Percentiles rank a stretch among this genome's conserved stretches.
These are phyloP conservation scores for Hypomecis atomaria DNA, from an alignment of 2,888 invertebrate genomes.

Conservation along the genomic window DNA sequence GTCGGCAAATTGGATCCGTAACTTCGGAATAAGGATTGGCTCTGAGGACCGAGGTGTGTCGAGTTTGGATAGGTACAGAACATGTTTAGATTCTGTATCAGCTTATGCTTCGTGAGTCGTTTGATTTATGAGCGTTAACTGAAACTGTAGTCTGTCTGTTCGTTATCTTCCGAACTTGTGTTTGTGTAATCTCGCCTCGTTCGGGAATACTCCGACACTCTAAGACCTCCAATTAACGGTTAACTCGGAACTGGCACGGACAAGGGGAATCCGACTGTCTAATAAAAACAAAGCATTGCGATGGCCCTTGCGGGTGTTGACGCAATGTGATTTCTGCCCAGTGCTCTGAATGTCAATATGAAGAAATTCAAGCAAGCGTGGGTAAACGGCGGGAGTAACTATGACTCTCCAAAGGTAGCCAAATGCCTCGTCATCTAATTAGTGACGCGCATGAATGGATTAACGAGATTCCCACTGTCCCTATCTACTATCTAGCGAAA, in stretches of 20 bases:
- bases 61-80: slow-evolving; percentile 77
- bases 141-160: not conserved
- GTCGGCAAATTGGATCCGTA: slow-evolving; percentile 88
- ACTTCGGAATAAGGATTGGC: slow-evolving; percentile 90
- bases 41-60: slow-evolving; percentile 87
- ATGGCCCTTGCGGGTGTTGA: slow-evolving; percentile 86
- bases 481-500: slow-evolving; percentile 68
- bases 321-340: slow-evolving; percentile 89
- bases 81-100: slow-evolving; percentile 33
- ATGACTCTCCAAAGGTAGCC: slow-evolving; percentile 73
- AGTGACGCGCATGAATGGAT: slow-evolving; percentile 86
- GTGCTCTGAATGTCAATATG: slow-evolving; percentile 87
- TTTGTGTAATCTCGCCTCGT: slow-evolving; percentile 55
- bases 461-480: slow-evolving; percentile 85
- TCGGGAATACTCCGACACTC: slow-evolving; percentile 46
- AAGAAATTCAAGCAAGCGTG: slow-evolving; percentile 87
- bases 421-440: slow-evolving; percentile 86
- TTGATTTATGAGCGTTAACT: not conserved
- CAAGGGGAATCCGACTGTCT: slow-evolving; percentile 87
- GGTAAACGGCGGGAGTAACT: slow-evolving; percentile 83
- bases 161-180: slow-evolving; percentile 42
- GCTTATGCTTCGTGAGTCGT: slow-evolving; percentile 25
- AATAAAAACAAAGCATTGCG: slow-evolving; percentile 89
- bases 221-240: slow-evolving; percentile 73
- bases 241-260: slow-evolving; percentile 87